Evolutionary conservation across 1,140 invertebrate genomes (phyloP).

Genomic region (Danaus plexippus): DNA sequence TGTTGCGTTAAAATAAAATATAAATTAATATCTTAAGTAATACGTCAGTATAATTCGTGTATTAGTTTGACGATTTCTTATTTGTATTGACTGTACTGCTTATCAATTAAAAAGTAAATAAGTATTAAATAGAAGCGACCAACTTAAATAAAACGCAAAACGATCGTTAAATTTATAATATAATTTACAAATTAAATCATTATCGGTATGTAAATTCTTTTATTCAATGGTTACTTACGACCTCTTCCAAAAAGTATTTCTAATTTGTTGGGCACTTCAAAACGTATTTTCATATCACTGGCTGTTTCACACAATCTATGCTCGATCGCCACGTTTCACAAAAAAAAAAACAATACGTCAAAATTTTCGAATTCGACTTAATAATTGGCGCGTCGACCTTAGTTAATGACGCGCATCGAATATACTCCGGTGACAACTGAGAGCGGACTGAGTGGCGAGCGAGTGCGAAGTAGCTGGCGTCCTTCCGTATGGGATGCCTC

Average conservation of each 20-base stretch:
- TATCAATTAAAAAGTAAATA: no score
- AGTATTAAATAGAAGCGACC: no score
- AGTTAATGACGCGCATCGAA: conserved; percentile 46
- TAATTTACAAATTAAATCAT: no score
- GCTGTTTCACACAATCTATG: conserved; percentile 11
- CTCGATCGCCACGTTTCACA: conserved; percentile 10
- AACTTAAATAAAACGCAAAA: no score
- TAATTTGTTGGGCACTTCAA: conserved; percentile 67
- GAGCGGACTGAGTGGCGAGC: conserved; percentile 42
- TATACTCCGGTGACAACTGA: conserved; percentile 53
- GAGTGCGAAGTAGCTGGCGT: conserved; percentile 21
- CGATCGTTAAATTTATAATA: no score
- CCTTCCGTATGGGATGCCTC: conserved; percentile 60
- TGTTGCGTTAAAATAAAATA: no score
- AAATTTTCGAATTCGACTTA: conserved; percentile 29
- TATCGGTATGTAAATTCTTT: no score
- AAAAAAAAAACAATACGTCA: conserved; percentile 27
- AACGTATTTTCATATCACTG: conserved; percentile 66
- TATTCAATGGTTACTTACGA: conserved; percentile 21
- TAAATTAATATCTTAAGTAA: no score
- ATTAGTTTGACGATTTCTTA: no score
- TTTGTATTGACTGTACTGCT: no score
- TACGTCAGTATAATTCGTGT: no score
- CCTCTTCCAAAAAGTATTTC: conserved; percentile 62
- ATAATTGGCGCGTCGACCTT: conserved; percentile 29